Evolutionary conservation across 2,888 invertebrate species (phyloP), one percentile per base, ranked within the genome.

Genomic region (Latheticus oryzae): DNA sequence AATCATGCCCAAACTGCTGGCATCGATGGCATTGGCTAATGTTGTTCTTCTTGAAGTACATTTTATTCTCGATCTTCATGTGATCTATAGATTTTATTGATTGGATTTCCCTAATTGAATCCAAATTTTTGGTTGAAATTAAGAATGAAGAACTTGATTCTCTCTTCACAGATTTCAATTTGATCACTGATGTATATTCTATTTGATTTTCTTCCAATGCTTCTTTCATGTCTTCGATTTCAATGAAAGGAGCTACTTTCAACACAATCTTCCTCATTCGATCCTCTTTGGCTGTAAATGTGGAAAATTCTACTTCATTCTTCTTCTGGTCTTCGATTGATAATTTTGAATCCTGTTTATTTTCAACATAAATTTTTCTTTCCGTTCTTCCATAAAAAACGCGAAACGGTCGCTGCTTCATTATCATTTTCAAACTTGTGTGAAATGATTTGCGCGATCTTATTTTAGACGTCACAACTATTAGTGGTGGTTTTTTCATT

Each of bases 1-100:
- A 40, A 0, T 52, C 69, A 52, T 81, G 81, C 0, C 80, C 80
- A 76, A 79, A 81, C 56, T 70, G 73, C 60, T 81, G 82, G 61
- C 81, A 81, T 8, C 76, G 73, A 52, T 76, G 70, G 62, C 81
- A 81, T 56, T 82, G 81, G 23, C 63, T 74, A 0, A 63, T 40
- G 47, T 76, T 78, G 2, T 17, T 13, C 7, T 66, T 56, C 1
- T 19, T 50, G 16, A n/a, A 2, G 19, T 52, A 58, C 7, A 7
- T 9, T 12, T 58, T 26, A 51, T 52, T 52, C 12, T 30, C 11
- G 2, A 45, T n/a, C 12, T 43, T 26, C 2, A 45, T 21, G 21
- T 21, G 12, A 32, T 58, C 52, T 2, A 58, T 4, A 24, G 42
- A 35, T 12, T 26, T 26, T 5, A 35, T 45, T 16, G 24, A 23